phyloP scores from a whole-genome alignment of 2,113 vertebrate genomes.

The Pontoporia blainvillei region DNA sequence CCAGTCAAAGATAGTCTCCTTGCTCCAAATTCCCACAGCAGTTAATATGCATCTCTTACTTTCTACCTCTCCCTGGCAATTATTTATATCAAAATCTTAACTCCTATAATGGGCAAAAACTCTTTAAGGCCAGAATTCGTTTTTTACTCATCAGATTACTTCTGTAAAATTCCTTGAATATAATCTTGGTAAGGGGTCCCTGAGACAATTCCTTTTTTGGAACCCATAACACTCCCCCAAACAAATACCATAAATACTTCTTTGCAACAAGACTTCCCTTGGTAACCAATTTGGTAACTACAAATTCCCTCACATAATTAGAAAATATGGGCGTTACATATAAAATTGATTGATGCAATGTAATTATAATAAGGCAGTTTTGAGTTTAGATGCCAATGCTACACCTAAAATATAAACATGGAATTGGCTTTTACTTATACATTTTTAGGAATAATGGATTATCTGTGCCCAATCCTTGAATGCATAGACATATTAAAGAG shows the following conservation, averaged over 20 bases:
- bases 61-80: background rate
- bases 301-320: background rate
- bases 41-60: background rate
- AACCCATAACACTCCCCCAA: background rate
- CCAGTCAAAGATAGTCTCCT: background rate
- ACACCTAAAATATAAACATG: background rate
- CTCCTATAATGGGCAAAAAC: background rate
- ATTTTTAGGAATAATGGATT: background rate
- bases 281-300: background rate
- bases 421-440: background rate
- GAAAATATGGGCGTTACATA: background rate
- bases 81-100: conserved; percentile 19
- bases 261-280: background rate
- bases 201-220: background rate
- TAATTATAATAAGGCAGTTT: background rate
- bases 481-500: background rate
- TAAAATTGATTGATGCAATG: background rate
- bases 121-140: background rate
- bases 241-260: background rate
- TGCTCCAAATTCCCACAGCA: background rate
- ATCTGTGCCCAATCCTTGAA: background rate
- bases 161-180: background rate
- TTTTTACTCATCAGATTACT: conserved; percentile 10
- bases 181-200: background rate
- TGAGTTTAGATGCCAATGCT: background rate